Percentiles rank a stretch among this genome's conserved stretches.
These are phyloP conservation scores for Sesamia inferens DNA, from an alignment of 2,888 invertebrate genomes.

Conservation along the genomic window DNA sequence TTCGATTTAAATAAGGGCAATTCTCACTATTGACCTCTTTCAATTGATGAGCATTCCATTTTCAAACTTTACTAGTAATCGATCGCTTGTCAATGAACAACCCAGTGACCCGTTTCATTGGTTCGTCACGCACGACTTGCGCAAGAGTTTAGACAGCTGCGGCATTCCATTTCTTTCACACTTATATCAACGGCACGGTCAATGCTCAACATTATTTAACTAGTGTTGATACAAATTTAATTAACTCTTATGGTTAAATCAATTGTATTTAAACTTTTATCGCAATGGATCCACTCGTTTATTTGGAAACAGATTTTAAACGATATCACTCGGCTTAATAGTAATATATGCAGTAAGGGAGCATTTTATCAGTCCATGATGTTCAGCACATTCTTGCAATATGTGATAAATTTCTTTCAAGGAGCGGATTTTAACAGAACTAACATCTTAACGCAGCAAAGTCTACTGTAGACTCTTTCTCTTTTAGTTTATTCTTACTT, in stretches of 20 bases:
- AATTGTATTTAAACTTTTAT: neutral
- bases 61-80: conserved; percentile 32
- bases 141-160: conserved; percentile 56
- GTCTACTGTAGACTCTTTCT: no score
- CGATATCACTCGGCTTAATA: no score
- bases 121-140: conserved; percentile 31
- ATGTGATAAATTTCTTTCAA: no score
- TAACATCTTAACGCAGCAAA: no score
- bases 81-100: conserved; percentile 43
- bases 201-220: conserved; percentile 18
- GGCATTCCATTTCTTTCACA: conserved; percentile 42
- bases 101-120: conserved; percentile 50
- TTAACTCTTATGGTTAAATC: neutral
- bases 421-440: no score
- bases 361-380: no score
- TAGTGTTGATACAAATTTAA: conserved; percentile 5
- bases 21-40: neutral
- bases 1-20: neutral
- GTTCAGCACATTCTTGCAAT: no score
- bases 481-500: no score
- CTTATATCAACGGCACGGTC: conserved; percentile 5
- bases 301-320: neutral
- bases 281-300: neutral
- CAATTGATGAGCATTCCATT: conserved; percentile 27
- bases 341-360: no score